Percentiles rank a stretch among this genome's conserved stretches.
Conservation (phyloP, 2,888 invertebrate species). For the Myathropa florea region DNA sequence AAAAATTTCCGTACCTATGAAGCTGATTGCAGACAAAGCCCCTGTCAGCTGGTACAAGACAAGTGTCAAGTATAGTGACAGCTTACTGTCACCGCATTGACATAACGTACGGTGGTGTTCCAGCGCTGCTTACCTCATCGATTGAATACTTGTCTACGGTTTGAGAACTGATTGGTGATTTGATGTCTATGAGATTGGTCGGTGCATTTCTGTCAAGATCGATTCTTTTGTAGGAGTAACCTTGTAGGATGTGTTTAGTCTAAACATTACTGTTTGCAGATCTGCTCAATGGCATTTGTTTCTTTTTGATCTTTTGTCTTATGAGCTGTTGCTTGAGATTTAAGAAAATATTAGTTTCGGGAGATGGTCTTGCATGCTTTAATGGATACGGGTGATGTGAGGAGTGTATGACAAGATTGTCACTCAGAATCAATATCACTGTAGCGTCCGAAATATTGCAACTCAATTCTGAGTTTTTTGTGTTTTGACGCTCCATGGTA, state of each 20-base stretch:
- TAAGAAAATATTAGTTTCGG: too few species aligned
- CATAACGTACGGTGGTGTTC: not conserved
- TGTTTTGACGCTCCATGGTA: too few species aligned
- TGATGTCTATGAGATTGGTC: not conserved
- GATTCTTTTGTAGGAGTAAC: not conserved
- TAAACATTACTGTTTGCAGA: conserved; percentile 64
- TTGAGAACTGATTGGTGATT: not conserved
- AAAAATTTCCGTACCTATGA: not conserved
- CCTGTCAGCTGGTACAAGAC: not conserved
- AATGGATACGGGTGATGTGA: too few species aligned
- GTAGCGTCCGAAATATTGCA: too few species aligned
- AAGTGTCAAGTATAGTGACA: not conserved
- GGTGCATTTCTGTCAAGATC: not conserved
- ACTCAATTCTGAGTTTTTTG: too few species aligned
- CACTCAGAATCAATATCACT: too few species aligned
- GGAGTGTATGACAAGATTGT: too few species aligned
- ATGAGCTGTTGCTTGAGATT: not conserved
- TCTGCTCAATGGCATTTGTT: not conserved
- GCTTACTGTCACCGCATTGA: not conserved
- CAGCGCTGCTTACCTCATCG: not conserved
- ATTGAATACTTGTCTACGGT: not conserved
- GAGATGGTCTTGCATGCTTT: too few species aligned
- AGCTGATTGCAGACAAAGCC: not conserved
- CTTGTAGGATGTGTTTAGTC: conserved; percentile 9
- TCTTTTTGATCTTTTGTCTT: not conserved